phyloP scores from a whole-genome alignment of 2,113 vertebrate species.

The Heliornis fulica region DNA sequence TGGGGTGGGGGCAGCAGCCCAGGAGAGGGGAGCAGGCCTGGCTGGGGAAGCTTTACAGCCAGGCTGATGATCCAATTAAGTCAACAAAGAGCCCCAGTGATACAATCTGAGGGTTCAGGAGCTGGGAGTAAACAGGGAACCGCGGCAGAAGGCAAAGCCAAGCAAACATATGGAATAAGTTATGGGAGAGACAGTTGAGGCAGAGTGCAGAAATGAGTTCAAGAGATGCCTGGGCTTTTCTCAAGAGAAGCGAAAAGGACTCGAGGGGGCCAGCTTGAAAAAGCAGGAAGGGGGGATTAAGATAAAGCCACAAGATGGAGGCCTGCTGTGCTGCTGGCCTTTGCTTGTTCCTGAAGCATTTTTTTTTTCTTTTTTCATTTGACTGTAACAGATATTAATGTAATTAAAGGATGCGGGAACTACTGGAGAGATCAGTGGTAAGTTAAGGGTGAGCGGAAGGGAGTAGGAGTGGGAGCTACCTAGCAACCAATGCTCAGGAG shows the following conservation, averaged over 20 bases:
- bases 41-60: conserved; percentile 30
- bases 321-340: conserved; percentile 31
- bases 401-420: conserved; percentile 37
- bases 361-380: background rate
- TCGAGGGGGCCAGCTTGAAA: conserved; percentile 37
- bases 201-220: conserved; percentile 49
- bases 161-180: conserved; percentile 68
- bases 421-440: conserved; percentile 22
- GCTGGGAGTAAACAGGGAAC: background rate
- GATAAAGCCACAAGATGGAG: conserved; percentile 41
- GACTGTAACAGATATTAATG: conserved; percentile 26
- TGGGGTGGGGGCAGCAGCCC: background rate
- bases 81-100: conserved; percentile 32
- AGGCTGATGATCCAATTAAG: conserved; percentile 50
- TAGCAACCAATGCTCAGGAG: conserved; percentile 61
- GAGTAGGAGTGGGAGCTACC: conserved; percentile 60
- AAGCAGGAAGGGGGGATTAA: conserved; percentile 55
- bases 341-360: background rate
- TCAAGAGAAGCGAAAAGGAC: conserved; percentile 49
- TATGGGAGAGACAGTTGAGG: conserved; percentile 13
- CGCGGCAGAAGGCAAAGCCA: conserved; percentile 15
- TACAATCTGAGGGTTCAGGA: conserved; percentile 38
- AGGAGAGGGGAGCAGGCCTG: background rate
- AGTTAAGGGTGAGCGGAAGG: conserved; percentile 4
- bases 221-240: conserved; percentile 35